These are phyloP conservation scores for Drosophila peninsularis DNA, from an alignment of 2,888 invertebrate species.

Conservation along the genomic window DNA sequence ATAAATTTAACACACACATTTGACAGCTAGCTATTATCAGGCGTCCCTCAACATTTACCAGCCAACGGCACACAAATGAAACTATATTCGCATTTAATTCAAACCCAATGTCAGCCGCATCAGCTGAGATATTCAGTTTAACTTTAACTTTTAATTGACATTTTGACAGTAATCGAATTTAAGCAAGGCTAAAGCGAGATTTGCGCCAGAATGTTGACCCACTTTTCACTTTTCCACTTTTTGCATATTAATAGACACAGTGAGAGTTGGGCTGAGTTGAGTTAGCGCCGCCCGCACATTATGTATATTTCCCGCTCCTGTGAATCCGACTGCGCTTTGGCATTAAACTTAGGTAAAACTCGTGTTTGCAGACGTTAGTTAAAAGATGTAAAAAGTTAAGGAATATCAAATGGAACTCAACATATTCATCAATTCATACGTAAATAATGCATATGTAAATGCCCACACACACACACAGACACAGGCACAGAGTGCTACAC, in stretches of 20 bases:
- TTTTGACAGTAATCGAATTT: constrained; percentile 17
- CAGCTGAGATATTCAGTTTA: neutral
- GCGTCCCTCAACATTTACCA: neutral
- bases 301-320: constrained; percentile 6
- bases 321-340: constrained; percentile 37
- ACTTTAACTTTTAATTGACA: constrained; percentile 15
- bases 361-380: constrained; percentile 6
- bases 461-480: constrained; percentile 13
- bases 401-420: constrained; percentile 24
- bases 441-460: constrained; percentile 71
- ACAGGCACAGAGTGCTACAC: constrained; percentile 9
- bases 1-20: neutral
- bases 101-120: neutral
- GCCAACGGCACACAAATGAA: neutral
- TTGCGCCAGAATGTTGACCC: constrained; percentile 8
- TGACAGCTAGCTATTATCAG: neutral
- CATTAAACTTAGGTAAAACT: constrained; percentile 29
- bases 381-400: constrained; percentile 27
- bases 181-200: constrained; percentile 6
- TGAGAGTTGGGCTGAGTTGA: constrained; percentile 21
- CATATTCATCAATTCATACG: constrained; percentile 63
- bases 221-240: constrained; percentile 29
- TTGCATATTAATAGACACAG: constrained; percentile 4
- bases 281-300: constrained; percentile 15
- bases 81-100: constrained; percentile 2